Evolutionary conservation across 2,888 invertebrate genomes (phyloP).

Genomic region (Lasioglossum oenotherae): DNA sequence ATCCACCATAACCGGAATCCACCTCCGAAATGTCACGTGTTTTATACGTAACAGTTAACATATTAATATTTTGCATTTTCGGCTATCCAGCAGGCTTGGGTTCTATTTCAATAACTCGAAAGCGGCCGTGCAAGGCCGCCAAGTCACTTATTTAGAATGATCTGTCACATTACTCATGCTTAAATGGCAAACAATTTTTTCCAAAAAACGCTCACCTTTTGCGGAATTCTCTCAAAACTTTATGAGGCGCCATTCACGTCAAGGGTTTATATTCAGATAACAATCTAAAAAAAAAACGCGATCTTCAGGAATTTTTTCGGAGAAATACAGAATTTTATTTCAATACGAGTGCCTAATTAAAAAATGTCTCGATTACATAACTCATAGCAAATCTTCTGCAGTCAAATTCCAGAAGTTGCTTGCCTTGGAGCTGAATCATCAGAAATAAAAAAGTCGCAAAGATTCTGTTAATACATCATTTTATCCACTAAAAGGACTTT

Average conservation of each 20-base stretch:
- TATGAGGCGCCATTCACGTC: neutral
- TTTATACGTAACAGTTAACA: neutral
- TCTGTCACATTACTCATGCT: slow-evolving; percentile 14
- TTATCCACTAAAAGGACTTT: too few relatives aligned
- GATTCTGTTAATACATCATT: too few relatives aligned
- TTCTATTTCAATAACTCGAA: neutral
- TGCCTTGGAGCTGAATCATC: too few relatives aligned
- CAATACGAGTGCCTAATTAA: neutral
- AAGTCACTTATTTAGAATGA: neutral
- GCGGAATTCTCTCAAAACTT: neutral
- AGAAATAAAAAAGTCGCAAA: too few relatives aligned
- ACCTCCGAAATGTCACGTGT: neutral
- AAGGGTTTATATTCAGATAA: neutral
- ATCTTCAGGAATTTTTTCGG: neutral
- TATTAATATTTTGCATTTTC: slow-evolving; percentile 18
- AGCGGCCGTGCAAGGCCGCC: neutral
- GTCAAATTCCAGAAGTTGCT: too few relatives aligned
- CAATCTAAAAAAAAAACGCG: neutral
- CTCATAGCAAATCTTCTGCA: neutral
- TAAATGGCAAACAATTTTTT: neutral
- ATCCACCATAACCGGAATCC: neutral
- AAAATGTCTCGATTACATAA: neutral
- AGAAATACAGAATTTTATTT: neutral
- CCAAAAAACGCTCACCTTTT: neutral
- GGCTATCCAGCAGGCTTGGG: neutral